Evolutionary conservation across 2,797 vertebrate species (phyloP).

Genomic region (Apogon hyalosoma): DNA sequence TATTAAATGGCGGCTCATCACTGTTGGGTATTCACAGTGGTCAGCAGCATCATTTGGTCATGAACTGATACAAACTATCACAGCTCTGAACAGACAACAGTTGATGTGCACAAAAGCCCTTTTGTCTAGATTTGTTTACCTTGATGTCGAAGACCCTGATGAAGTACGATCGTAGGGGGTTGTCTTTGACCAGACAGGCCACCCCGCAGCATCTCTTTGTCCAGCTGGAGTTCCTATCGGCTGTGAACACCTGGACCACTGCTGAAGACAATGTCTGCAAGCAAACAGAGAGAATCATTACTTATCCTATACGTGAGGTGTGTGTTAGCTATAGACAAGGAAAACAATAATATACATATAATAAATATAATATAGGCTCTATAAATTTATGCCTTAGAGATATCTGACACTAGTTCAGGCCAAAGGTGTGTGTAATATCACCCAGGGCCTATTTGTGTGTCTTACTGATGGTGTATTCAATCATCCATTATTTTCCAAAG

Average conservation of each 20-base stretch:
- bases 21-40: background rate
- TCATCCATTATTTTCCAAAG: too few species aligned
- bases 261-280: slow-evolving; percentile 90
- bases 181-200: slow-evolving; percentile 98
- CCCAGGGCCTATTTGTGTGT: too few species aligned
- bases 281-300: background rate
- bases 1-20: background rate
- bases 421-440: too few species aligned
- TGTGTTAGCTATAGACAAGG: background rate
- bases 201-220: slow-evolving; percentile 94
- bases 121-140: slow-evolving; percentile 78
- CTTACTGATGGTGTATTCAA: too few species aligned
- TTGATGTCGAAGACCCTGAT: slow-evolving; percentile 95
- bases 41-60: background rate
- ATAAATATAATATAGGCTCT: too few species aligned
- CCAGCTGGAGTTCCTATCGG: slow-evolving; percentile 92
- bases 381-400: too few species aligned
- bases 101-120: too few species aligned
- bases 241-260: slow-evolving; percentile 93
- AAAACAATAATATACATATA: too few species aligned
- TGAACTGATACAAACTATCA: background rate
- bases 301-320: background rate
- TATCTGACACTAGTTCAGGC: too few species aligned
- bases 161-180: slow-evolving; percentile 94
- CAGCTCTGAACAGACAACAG: background rate